These are phyloP conservation scores for Brachionus asplanchnoidis DNA, from an alignment of 1,140 invertebrate genomes.

Conservation along the genomic window DNA sequence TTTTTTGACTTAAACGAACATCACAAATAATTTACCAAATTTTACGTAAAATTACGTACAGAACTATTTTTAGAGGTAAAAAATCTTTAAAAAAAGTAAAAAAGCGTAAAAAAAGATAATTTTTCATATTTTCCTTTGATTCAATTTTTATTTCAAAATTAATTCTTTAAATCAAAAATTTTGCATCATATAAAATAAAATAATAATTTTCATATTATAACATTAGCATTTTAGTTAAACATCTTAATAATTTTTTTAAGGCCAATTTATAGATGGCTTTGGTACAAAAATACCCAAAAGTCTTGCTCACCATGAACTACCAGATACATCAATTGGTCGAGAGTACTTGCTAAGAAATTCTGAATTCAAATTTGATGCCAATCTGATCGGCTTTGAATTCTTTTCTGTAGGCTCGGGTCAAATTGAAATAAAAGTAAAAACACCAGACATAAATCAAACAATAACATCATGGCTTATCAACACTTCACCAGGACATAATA, in stretches of 20 bases:
- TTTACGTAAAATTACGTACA: too few relatives aligned
- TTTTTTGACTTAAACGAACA: too few relatives aligned
- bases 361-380: background rate
- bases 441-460: background rate
- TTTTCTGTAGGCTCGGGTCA: background rate
- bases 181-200: too few relatives aligned
- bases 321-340: background rate
- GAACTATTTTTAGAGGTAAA: too few relatives aligned
- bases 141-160: too few relatives aligned
- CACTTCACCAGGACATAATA: background rate
- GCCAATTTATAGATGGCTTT: background rate
- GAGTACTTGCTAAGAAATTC: background rate
- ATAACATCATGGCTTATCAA: background rate
- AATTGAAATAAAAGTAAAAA: background rate
- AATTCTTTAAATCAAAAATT: too few relatives aligned
- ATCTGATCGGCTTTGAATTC: conserved; percentile 4
- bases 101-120: too few relatives aligned
- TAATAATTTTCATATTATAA: background rate
- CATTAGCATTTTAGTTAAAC: background rate
- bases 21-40: too few relatives aligned
- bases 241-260: background rate
- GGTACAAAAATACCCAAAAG: background rate
- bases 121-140: too few relatives aligned
- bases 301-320: background rate
- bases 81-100: too few relatives aligned